A percentile compares a stretch with the other conserved stretches of the same genome.
Evolutionary conservation across 2,888 invertebrate genomes (phyloP).

Genomic region (Belgica antarctica): DNA sequence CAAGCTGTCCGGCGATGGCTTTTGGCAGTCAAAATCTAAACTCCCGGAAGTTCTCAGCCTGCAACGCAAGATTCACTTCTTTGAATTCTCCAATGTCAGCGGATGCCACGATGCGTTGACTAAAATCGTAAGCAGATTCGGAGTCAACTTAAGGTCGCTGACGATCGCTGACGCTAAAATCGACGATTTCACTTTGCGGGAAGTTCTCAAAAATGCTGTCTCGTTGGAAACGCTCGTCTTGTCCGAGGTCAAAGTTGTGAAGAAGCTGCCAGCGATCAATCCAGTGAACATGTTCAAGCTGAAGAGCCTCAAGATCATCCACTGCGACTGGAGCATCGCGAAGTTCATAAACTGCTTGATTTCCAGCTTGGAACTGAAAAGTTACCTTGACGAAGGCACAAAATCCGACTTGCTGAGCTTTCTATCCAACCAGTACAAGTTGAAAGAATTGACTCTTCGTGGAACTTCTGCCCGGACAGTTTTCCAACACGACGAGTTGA

Average conservation of each 20-base stretch:
- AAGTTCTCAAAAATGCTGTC: slow-evolving; percentile 5
- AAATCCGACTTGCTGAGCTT: not conserved
- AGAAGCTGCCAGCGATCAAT: slow-evolving; percentile 28
- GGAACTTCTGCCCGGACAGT: slow-evolving; percentile 18
- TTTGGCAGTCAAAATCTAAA: slow-evolving; percentile 8
- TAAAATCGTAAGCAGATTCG: not conserved
- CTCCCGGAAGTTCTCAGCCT: not conserved
- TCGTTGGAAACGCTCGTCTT: not conserved
- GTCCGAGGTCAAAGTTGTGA: not conserved
- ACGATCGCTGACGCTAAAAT: slow-evolving; percentile 5
- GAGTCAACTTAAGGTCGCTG: not conserved
- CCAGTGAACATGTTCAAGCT: slow-evolving; percentile 2
- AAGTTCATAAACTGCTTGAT: slow-evolving; percentile 16
- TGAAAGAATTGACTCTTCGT: slow-evolving; percentile 2
- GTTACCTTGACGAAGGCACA: slow-evolving; percentile 24
- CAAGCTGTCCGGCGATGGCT: not conserved
- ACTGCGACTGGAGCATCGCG: slow-evolving; percentile 33
- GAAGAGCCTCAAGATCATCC: not conserved
- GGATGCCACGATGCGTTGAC: not conserved
- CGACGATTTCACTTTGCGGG: slow-evolving; percentile 29
- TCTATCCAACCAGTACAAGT: not conserved
- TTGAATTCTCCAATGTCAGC: not conserved
- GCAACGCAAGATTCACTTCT: not conserved
- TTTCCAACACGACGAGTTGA: slow-evolving; percentile 25
- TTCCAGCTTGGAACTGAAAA: not conserved